Base-by-base conservation (phyloP, 64 coral and sea anemone genomes). In the Dendrophyllia cribrosa region DNA sequence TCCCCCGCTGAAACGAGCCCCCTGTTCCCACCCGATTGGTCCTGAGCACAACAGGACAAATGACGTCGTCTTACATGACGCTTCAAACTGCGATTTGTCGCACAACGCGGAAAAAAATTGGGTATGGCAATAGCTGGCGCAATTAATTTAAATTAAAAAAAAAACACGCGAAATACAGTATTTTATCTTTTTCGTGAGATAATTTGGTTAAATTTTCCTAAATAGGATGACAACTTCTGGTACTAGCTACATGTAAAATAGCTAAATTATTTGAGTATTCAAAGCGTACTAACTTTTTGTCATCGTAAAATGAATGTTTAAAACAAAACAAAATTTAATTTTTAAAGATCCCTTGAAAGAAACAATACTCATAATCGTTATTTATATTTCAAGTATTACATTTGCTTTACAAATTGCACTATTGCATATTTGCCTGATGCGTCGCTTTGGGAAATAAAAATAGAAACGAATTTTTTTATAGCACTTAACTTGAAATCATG, bases 21-120 rank as follows among this genome's bases (percentile, higher is more conserved):
- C 22, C 21, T 91, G 48, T 94, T 97, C 79, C 95, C 92, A 17
- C 91, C 95, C 7, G 77, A 93, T 63, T 97, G 95, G 95, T 94
- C 87, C 14, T 97, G 44, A 86, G 24, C 23, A 47, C 21, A 2
- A 70, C 9, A 10, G 24, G 26, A 53, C 44, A 43, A 88, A 82
- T 75, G 17, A n/a, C 9, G 11, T 24, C 1, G 51, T 59, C 17
- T 53, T 77, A 48, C 48, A 77, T 77, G 75, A 55, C 75, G 20
- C 11, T 51, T 20, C 53, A 34, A 15, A 17, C 14, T 46, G 3
- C 43, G 34, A 74, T 46, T 74, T 7, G 47, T 16, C 12, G 25
- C 43, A 26, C 14, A 74, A 70, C 63, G 6, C 23, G 26, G 26
- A 23, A 12, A 70, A 22, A 70, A 34, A 9, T 22, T 34, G 34